Conservation (phyloP, 2,888 invertebrate genomes). For the Leptinotarsa juncta region DNA sequence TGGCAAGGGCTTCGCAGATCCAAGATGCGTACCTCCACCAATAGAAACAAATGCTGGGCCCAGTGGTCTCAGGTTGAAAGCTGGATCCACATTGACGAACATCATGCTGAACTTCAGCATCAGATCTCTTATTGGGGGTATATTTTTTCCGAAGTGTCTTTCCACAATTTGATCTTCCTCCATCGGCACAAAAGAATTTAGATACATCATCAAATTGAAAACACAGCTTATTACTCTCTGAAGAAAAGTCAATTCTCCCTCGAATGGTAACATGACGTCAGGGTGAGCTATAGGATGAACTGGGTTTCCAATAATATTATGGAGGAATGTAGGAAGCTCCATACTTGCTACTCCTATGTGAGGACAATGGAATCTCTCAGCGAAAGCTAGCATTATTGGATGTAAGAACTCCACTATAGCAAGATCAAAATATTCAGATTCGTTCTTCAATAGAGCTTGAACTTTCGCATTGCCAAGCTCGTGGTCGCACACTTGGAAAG, state of each 20-base stretch:
- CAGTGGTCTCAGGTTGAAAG: slow-evolving; percentile 33
- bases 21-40: slow-evolving; percentile 51
- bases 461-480: slow-evolving; percentile 47
- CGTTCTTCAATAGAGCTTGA: slow-evolving; percentile 42
- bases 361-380: slow-evolving; percentile 57
- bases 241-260: slow-evolving; percentile 24
- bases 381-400: slow-evolving; percentile 46
- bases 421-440: slow-evolving; percentile 53
- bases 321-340: slow-evolving; percentile 53
- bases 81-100: slow-evolving; percentile 35
- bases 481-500: slow-evolving; percentile 19
- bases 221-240: slow-evolving; percentile 41
- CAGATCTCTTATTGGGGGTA: slow-evolving; percentile 20
- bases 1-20: slow-evolving; percentile 52
- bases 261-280: slow-evolving; percentile 44
- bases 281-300: slow-evolving; percentile 46
- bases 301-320: slow-evolving; percentile 49
- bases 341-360: slow-evolving; percentile 58
- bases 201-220: slow-evolving; percentile 8
- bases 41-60: slow-evolving; percentile 34
- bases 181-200: slow-evolving; percentile 6
- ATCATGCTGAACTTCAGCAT: slow-evolving; percentile 35
- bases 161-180: slow-evolving; percentile 24
- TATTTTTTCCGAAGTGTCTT: slow-evolving; percentile 28
- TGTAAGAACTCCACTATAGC: slow-evolving; percentile 55